Base-by-base conservation (phyloP, 53 echinoderm and acorn worm genomes). In the Apostichopus leukothele region DNA sequence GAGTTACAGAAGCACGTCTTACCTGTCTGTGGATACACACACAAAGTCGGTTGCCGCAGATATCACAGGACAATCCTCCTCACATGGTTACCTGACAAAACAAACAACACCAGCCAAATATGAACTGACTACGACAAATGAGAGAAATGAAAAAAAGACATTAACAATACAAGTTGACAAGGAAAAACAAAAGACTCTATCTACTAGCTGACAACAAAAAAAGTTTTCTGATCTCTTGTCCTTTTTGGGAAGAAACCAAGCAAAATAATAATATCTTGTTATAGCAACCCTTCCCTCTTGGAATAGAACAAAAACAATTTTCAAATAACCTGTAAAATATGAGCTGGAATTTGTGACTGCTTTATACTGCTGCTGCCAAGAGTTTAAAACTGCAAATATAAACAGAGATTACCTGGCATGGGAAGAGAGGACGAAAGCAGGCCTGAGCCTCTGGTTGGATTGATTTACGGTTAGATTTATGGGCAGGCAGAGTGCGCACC, bases 321-420 rank as follows among this genome's bases (percentile, higher is more conserved):
- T 8, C 81, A 81, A 81, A 81, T 81, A 81, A 81, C 21, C 22
- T 54, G 54, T 54, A 81, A 81, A 81, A 81, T 54, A 81, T 81
- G 81, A 81, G 81, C 22, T 57, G 81, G 81, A 81, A 81, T 81
- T 81, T 18, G 57, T 39, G 63, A 7, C 81, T 59, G n/a, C 20
- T 23, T 76, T 81, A 81, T 55, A 21, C 19, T 51, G 3, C 39
- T 39, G 39, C 39, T 39, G 39, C 39, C 39, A 18, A 19, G 81
- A 8, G n/a, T 54, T 71, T 16, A 71, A 81, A 81, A 59, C 81
- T 81, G n/a, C 81, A 81, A 81, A 81, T 81, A 59, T 81, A 81
- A 81, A 81, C 81, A 81, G 18, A 81, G 81, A 81, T 81, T 81
- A 81, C 7, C 5, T 12, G 59, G 9, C 4, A 19, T 22, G 8